Percentiles rank a stretch among this genome's conserved stretches.
phyloP scores from a whole-genome alignment of 2,888 invertebrate genomes.

The Polyommatus iphigenia region DNA sequence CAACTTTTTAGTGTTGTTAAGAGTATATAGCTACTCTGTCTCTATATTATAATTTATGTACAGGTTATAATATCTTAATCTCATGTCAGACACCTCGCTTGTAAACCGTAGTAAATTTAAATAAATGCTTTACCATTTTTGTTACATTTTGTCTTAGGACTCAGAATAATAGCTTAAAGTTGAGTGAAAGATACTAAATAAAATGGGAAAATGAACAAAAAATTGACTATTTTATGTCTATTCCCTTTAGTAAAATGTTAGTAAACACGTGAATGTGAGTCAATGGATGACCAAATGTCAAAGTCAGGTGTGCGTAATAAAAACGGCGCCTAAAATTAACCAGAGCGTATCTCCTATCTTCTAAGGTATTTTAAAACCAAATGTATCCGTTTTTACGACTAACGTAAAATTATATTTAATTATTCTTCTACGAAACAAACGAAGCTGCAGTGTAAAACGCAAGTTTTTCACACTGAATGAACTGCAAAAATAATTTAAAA shows the following conservation, averaged over 20 bases:
- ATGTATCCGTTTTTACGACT: neutral
- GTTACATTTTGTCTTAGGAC: no score
- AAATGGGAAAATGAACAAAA: no score
- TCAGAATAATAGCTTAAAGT: no score
- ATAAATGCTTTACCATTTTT: no score
- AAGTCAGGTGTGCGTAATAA: neutral
- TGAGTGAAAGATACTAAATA: no score
- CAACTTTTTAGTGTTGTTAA: no score
- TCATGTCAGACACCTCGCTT: no score
- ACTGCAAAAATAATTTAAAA: neutral
- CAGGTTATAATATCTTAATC: no score
- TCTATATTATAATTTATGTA: no score
- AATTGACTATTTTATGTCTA: neutral
- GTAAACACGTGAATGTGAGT: neutral
- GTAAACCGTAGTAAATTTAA: no score
- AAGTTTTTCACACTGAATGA: neutral
- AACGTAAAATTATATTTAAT: neutral
- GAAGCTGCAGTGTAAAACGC: neutral
- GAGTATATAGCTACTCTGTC: no score
- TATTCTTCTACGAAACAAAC: neutral
- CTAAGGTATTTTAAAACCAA: neutral
- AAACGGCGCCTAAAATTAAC: neutral
- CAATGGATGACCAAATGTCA: neutral
- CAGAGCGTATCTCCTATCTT: constrained; percentile 7
- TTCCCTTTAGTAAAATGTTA: neutral